Evolutionary conservation across 2,888 invertebrate species (phyloP), one percentile per base, ranked within the genome.

Genomic region (Leucoptera coffeella): DNA sequence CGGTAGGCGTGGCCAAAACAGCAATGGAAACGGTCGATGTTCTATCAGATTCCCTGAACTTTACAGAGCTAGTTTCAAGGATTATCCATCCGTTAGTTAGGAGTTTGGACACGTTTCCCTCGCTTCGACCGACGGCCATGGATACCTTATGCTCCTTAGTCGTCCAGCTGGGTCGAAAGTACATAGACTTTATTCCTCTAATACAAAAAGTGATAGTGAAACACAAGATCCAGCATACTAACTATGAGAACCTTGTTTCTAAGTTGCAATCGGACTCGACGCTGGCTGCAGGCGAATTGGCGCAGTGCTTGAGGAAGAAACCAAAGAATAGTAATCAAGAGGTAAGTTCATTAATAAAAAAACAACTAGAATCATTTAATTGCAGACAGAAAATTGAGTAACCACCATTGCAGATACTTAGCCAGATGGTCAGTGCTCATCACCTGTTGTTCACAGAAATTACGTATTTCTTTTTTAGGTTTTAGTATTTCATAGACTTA

Each of bases 51-150:
- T 83, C 85, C 4, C 65, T 99, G 25, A 93, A 96, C 53, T 87
- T 97, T 40, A 87, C 88, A 3, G 94, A 94, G 52, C 85, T 88
- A 45, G 83, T 89, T 0, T 93, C 95, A 0, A 76, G 93, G 34
- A 93, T 99, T 32, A 85, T 99, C 32, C 97, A 99, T 59, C 92
- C 95, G 0, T 57, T 97, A 35, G 88, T 94, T 1, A 74, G 95
- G 28, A 87, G 88, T 3, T 65, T 97, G 33, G 91, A 94, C 39
- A 79, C 77, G 1, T 82, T 81, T 38, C 80, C 86, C 0, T 82
- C 89, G 13, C 53, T 94, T 21, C 73, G 90, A 2, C 65, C 73
- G 3, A 79, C 82, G 3, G 92, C 91, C 0, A 90, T 96, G 89
- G 90, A 93, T 35, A 91, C 94, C 0, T 58, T 96, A 11, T 88